Conservation (phyloP, 2,797 vertebrate species). For the Rhadinocentrus ornatus region DNA sequence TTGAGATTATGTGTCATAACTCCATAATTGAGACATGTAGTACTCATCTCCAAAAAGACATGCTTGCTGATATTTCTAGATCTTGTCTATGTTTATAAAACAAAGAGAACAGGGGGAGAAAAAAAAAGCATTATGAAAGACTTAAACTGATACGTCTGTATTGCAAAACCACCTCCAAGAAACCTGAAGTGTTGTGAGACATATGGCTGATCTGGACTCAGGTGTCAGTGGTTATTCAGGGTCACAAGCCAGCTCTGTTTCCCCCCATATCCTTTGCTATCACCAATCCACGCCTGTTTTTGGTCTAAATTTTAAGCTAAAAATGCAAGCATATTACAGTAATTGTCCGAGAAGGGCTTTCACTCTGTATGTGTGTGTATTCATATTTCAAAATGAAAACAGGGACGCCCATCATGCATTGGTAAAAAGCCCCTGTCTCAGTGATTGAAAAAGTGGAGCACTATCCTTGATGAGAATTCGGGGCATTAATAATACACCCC, state of each 20-base stretch:
- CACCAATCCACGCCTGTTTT: slow-evolving; percentile 65
- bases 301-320: slow-evolving; percentile 36
- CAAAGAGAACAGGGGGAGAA: not conserved
- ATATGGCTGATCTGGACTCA: slow-evolving; percentile 50
- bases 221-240: slow-evolving; percentile 68
- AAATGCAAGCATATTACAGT: slow-evolving; percentile 41
- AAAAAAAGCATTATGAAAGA: not conserved
- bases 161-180: slow-evolving; percentile 40
- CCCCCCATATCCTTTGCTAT: slow-evolving; percentile 33
- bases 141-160: slow-evolving; percentile 26
- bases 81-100: slow-evolving; percentile 11
- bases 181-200: slow-evolving; percentile 51
- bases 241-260: slow-evolving; percentile 61
- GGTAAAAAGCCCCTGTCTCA: slow-evolving; percentile 28
- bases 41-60: not conserved
- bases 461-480: slow-evolving; percentile 57
- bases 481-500: not conserved
- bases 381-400: slow-evolving; percentile 37
- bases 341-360: slow-evolving; percentile 36
- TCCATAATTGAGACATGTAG: slow-evolving; percentile 13
- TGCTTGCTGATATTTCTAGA: not conserved
- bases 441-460: slow-evolving; percentile 40
- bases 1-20: slow-evolving; percentile 31
- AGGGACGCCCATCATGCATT: slow-evolving; percentile 11
- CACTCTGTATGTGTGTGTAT: slow-evolving; percentile 3